Percentiles rank a stretch among this genome's conserved stretches.
Conservation (phyloP, 2,888 invertebrate genomes). For the Drosophila prostipennis region DNA sequence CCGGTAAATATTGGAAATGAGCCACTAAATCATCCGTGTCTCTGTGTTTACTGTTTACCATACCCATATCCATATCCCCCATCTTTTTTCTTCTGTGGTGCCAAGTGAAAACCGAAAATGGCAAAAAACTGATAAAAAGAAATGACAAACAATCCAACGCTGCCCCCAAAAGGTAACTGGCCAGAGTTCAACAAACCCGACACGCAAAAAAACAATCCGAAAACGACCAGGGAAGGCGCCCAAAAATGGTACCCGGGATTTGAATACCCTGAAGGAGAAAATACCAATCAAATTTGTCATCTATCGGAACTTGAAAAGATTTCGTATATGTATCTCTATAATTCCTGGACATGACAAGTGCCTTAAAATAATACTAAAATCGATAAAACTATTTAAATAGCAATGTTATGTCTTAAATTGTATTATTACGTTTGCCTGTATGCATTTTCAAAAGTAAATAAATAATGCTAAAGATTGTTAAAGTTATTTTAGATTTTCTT, state of each 20-base stretch:
- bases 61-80: slow-evolving; percentile 27
- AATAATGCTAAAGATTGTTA: no score
- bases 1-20: slow-evolving; percentile 61
- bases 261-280: slow-evolving; percentile 37
- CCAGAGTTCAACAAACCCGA: slow-evolving; percentile 67
- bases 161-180: slow-evolving; percentile 67
- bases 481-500: no score
- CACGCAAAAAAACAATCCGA: slow-evolving; percentile 48
- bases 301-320: neutral
- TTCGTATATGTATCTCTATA: no score
- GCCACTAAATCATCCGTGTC: slow-evolving; percentile 60
- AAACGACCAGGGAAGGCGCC: slow-evolving; percentile 35
- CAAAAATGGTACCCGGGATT: slow-evolving; percentile 13
- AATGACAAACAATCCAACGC: slow-evolving; percentile 25
- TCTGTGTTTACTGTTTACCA: slow-evolving; percentile 38
- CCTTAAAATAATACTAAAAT: no score
- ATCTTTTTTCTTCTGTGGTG: neutral
- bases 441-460: no score
- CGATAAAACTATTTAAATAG: no score
- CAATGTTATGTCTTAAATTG: no score
- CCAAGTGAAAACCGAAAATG: slow-evolving; percentile 56
- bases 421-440: no score
- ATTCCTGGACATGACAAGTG: no score
- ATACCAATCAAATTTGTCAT: neutral
- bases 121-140: slow-evolving; percentile 47